phyloP scores from a whole-genome alignment of 2,888 invertebrate species.

The Rugalucina vietnamica region DNA sequence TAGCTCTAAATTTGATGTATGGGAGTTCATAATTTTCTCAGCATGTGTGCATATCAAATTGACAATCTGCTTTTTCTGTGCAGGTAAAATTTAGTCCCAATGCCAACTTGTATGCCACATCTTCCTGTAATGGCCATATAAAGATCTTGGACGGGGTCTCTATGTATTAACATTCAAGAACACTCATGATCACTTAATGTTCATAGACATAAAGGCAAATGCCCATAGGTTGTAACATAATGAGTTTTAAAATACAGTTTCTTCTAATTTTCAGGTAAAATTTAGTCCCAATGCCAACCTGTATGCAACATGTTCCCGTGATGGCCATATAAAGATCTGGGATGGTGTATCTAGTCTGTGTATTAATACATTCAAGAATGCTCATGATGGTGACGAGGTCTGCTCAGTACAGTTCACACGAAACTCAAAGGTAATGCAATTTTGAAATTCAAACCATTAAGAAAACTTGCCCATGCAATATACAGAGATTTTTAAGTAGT shows the following conservation, averaged over 20 bases:
- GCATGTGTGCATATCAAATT: no score
- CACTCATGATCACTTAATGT: slow-evolving; percentile 98
- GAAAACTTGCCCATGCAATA: no score
- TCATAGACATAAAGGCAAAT: no score
- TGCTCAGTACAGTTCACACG: slow-evolving; percentile 97
- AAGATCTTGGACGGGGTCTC: slow-evolving; percentile 99
- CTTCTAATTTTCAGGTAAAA: slow-evolving; percentile 81
- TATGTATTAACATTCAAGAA: slow-evolving; percentile 96
- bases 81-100: slow-evolving; percentile 88
- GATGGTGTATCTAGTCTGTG: slow-evolving; percentile 97
- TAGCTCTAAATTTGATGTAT: no score
- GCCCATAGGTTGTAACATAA: no score
- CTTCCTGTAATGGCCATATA: slow-evolving; percentile 96
- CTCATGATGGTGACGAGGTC: slow-evolving; percentile 97
- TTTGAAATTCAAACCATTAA: no score
- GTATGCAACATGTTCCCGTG: slow-evolving; percentile 94
- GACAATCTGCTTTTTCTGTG: slow-evolving; percentile 41
- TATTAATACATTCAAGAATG: slow-evolving; percentile 95
- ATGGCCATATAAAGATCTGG: slow-evolving; percentile 98
- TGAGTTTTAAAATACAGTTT: no score
- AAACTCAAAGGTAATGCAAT: slow-evolving; percentile 94
- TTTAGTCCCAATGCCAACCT: slow-evolving; percentile 90
- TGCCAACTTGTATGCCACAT: slow-evolving; percentile 91
- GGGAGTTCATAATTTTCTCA: no score
- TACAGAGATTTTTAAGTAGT: no score